Evolutionary conservation across 1,140 invertebrate species (phyloP).

Genomic region (Dreissena polymorpha): DNA sequence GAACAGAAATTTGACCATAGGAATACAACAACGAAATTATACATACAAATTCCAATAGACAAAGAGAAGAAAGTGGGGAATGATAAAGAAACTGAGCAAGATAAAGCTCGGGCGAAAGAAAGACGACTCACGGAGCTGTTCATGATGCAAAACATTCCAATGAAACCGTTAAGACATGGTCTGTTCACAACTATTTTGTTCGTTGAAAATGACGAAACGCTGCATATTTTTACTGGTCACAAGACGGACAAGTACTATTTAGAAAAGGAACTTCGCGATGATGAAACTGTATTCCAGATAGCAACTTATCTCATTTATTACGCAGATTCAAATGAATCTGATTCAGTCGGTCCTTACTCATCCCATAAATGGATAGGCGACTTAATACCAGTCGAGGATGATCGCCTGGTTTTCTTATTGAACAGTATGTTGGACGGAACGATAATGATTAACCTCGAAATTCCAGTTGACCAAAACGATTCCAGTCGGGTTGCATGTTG

Average conservation of each 20-base stretch:
- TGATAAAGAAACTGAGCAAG: not conserved
- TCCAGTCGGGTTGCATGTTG: not conserved
- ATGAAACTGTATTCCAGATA: not conserved
- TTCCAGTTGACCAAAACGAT: not conserved
- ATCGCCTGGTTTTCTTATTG: not conserved
- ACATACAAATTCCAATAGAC: slow-evolving; percentile 12
- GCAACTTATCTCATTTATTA: no score
- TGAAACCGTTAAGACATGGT: slow-evolving; percentile 3
- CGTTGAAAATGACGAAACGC: slow-evolving; percentile 9
- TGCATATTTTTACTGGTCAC: not conserved
- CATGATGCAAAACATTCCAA: not conserved
- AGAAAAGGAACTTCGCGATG: not conserved
- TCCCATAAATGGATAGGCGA: not conserved
- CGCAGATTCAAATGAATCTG: no score
- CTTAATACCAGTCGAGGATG: not conserved
- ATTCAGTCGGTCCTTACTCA: no score
- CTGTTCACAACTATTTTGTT: slow-evolving; percentile 4
- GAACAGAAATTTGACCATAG: no score
- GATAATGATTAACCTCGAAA: not conserved
- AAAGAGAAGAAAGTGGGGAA: not conserved
- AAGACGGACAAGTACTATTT: not conserved
- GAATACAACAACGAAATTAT: no score
- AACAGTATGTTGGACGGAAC: not conserved
- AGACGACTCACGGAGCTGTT: not conserved
- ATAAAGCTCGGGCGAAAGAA: not conserved